phyloP scores from a whole-genome alignment of 2,888 invertebrate genomes.

The Graphium colonna region DNA sequence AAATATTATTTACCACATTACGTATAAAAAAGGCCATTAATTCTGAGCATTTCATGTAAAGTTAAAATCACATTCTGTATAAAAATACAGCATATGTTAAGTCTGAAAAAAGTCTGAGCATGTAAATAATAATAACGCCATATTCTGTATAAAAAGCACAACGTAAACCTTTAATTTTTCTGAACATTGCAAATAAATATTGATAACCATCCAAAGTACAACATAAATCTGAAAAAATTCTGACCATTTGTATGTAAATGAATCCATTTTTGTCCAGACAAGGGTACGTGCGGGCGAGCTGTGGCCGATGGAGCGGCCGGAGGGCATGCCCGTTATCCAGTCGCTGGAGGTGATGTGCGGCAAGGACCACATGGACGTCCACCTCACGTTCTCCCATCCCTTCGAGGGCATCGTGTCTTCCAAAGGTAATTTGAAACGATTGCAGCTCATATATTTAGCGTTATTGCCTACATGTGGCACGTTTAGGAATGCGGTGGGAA shows the following conservation, averaged over 20 bases:
- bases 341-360: constrained; percentile 96
- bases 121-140: too few relatives aligned
- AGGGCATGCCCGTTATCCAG: constrained; percentile 94
- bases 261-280: constrained; percentile 47
- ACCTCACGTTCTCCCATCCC: constrained; percentile 93
- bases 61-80: too few relatives aligned
- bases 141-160: too few relatives aligned
- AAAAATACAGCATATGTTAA: too few relatives aligned
- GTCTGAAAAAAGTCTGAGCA: too few relatives aligned
- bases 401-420: constrained; percentile 96
- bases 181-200: too few relatives aligned
- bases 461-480: constrained; percentile 3
- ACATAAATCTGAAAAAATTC: constrained; percentile 11
- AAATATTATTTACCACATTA: too few relatives aligned
- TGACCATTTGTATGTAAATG: constrained; percentile 21
- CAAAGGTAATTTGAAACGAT: constrained; percentile 77
- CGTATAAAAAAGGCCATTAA: too few relatives aligned
- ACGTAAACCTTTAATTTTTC: too few relatives aligned
- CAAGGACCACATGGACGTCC: constrained; percentile 97
- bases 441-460: constrained; percentile 6
- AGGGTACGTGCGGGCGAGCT: constrained; percentile 83
- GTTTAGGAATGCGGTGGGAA: neutral
- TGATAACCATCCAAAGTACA: too few relatives aligned
- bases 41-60: too few relatives aligned
- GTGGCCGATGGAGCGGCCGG: constrained; percentile 93